Conservation (phyloP, 2,888 invertebrate genomes). For the Megamerina dolium region DNA sequence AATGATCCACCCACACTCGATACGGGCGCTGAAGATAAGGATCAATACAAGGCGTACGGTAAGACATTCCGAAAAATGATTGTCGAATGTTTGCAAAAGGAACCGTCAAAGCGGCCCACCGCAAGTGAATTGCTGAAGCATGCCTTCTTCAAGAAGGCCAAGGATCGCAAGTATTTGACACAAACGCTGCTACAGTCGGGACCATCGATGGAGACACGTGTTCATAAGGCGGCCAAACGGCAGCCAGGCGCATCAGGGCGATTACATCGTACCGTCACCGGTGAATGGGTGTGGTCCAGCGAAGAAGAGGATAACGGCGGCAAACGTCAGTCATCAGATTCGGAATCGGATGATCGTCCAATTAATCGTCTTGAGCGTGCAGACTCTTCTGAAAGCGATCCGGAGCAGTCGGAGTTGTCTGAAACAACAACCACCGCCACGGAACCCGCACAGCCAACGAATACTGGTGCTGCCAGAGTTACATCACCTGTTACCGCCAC, state of each 20-base stretch:
- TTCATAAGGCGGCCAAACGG: constrained; percentile 75
- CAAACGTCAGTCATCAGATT: constrained; percentile 51
- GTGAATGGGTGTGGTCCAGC: constrained; percentile 98
- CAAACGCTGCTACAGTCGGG: constrained; percentile 80
- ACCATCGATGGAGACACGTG: constrained; percentile 82
- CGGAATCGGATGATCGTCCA: constrained; percentile 55
- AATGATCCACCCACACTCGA: constrained; percentile 97
- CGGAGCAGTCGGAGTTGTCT: constrained; percentile 48
- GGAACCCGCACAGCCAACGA: constrained; percentile 16
- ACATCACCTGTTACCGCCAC: too few relatives aligned
- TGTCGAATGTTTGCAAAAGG: constrained; percentile 92
- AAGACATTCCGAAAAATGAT: constrained; percentile 97
- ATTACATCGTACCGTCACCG: constrained; percentile 88
- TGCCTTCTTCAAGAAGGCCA: constrained; percentile 96
- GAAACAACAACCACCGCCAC: constrained; percentile 40
- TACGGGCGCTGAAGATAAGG: constrained; percentile 90
- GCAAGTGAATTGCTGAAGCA: constrained; percentile 94
- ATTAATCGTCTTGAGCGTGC: constrained; percentile 58
- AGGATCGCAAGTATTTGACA: constrained; percentile 82
- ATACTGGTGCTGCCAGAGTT: too few relatives aligned
- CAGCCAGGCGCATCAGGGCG: constrained; percentile 82
- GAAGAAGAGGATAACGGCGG: constrained; percentile 74
- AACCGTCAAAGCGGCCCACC: constrained; percentile 88
- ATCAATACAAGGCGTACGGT: constrained; percentile 96
- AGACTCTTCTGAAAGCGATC: constrained; percentile 58